Conservation (phyloP, 2,797 vertebrate species). For the Cuniculus paca region DNA sequence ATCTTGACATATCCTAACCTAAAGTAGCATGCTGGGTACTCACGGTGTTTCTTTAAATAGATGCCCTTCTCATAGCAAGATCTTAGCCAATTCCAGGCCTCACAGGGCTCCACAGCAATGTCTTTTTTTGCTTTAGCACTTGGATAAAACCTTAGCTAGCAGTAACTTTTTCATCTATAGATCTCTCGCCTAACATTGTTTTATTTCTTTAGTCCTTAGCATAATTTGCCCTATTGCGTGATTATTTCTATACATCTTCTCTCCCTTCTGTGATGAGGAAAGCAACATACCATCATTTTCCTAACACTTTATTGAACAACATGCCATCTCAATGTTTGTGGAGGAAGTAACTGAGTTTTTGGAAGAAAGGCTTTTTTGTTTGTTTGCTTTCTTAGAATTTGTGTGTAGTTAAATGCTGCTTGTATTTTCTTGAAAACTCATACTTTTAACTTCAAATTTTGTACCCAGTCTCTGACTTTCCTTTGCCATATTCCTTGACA, state of each 20-base stretch:
- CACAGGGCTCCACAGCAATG: not conserved
- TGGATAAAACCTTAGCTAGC: not conserved
- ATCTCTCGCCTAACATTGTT: not conserved
- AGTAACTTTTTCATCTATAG: not conserved
- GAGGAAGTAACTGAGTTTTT: slow-evolving; percentile 50
- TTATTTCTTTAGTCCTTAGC: not conserved
- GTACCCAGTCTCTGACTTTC: not conserved
- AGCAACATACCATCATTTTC: not conserved
- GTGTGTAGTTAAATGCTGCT: not conserved
- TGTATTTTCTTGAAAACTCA: slow-evolving; percentile 6
- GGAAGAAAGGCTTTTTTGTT: slow-evolving; percentile 40
- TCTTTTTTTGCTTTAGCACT: not conserved
- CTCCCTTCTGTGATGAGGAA: not conserved
- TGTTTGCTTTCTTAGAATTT: slow-evolving; percentile 44
- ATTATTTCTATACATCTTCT: not conserved
- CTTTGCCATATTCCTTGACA: not conserved
- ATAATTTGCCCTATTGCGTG: not conserved
- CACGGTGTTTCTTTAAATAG: not conserved
- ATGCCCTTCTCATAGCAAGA: not conserved
- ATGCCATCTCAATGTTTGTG: not conserved
- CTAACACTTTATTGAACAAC: slow-evolving; percentile 8
- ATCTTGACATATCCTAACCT: not conserved
- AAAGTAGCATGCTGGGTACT: not conserved
- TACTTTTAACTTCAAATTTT: slow-evolving; percentile 39
- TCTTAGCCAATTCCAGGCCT: not conserved